phyloP scores from a whole-genome alignment of 1,140 invertebrate species.

The Vollenhovia emeryi region DNA sequence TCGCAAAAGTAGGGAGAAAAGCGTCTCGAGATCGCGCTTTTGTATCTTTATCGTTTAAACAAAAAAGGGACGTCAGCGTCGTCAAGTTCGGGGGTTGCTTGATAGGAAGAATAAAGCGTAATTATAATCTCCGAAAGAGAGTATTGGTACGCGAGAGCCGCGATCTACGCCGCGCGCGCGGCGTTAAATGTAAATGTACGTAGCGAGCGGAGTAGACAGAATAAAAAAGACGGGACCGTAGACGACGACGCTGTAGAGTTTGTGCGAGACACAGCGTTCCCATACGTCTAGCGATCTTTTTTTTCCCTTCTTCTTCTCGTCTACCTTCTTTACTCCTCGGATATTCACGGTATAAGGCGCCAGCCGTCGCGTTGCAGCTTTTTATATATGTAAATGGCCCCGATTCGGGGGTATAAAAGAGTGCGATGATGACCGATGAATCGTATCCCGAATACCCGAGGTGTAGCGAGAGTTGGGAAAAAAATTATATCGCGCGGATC shows the following conservation, averaged over 20 bases:
- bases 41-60: not conserved
- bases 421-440: not conserved
- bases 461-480: not conserved
- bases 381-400: not conserved
- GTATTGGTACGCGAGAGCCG: not conserved
- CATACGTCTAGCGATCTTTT: slow-evolving; percentile 27
- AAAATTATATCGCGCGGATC: not conserved
- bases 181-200: slow-evolving; percentile 67
- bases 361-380: not conserved
- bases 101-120: too few relatives aligned
- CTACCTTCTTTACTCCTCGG: not conserved
- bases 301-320: too few relatives aligned
- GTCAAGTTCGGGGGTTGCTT: not conserved
- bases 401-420: not conserved
- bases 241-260: slow-evolving; percentile 44
- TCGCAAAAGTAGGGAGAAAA: not conserved
- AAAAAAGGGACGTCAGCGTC: not conserved
- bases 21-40: not conserved
- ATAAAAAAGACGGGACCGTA: slow-evolving; percentile 68
- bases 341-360: not conserved
- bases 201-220: slow-evolving; percentile 69
- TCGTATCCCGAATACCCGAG: not conserved
- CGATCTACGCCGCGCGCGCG: not conserved
- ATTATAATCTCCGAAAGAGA: not conserved
- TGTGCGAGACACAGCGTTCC: slow-evolving; percentile 9